Evolutionary conservation across 1,140 invertebrate species (phyloP).

Genomic region (Eupristina koningsbergeri): DNA sequence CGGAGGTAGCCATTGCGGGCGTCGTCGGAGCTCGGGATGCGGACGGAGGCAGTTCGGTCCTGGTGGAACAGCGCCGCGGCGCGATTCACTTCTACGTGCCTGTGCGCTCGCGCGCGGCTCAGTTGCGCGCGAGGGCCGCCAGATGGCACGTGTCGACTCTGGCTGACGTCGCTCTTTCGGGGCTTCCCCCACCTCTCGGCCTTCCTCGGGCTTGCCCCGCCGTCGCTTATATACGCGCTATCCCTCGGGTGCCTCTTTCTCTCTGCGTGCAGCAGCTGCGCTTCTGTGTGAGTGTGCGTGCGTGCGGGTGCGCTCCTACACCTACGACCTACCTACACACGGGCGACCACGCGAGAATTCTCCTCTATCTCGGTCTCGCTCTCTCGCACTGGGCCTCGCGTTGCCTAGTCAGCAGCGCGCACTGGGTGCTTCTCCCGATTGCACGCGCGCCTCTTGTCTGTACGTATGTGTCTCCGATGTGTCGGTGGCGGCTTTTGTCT

Average conservation of each 20-base stretch:
- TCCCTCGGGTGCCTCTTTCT: too few relatives aligned
- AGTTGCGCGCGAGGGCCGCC: conserved; percentile 39
- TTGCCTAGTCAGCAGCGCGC: neutral
- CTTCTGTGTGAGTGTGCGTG: neutral
- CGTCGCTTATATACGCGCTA: neutral
- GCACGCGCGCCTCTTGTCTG: conserved; percentile 40
- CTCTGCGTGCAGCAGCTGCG: too few relatives aligned
- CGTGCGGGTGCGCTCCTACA: neutral
- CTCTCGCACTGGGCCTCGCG: neutral
- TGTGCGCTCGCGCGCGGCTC: conserved; percentile 3
- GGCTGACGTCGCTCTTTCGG: conserved; percentile 2
- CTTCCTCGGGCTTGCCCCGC: conserved; percentile 20
- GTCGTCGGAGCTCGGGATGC: neutral
- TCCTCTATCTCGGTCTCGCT: neutral
- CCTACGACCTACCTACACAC: too few relatives aligned
- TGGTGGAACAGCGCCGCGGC: conserved; percentile 58
- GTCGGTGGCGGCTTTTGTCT: neutral
- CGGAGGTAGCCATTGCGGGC: conserved; percentile 84
- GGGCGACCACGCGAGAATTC: conserved; percentile 15
- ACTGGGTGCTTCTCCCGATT: neutral
- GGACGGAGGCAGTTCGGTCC: conserved; percentile 14
- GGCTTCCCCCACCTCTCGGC: conserved; percentile 23
- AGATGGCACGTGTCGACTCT: neutral
- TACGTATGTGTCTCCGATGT: too few relatives aligned
- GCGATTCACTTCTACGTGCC: neutral